phyloP scores from a whole-genome alignment of 2,888 invertebrate genomes.

The Cephus pygmeus region DNA sequence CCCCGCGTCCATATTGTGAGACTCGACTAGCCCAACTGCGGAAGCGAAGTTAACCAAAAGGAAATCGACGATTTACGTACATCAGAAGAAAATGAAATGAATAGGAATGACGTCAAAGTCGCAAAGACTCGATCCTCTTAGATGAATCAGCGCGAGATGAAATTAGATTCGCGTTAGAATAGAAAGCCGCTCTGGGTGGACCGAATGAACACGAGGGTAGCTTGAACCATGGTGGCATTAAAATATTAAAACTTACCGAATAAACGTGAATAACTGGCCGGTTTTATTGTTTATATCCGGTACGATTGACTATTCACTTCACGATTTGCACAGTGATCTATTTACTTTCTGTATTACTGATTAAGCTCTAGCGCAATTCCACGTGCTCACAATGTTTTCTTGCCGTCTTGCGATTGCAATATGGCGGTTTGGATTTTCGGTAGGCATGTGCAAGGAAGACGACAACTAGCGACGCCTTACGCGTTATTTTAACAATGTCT shows the following conservation, averaged over 20 bases:
- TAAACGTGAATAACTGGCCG: background rate
- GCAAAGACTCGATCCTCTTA: background rate
- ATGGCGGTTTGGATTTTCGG: background rate
- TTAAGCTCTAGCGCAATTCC: background rate
- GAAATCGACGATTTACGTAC: background rate
- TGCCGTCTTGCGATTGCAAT: background rate
- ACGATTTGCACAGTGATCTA: background rate
- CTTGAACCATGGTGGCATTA: background rate
- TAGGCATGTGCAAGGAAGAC: background rate
- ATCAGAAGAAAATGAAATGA: background rate
- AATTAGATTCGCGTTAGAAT: background rate
- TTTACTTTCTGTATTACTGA: background rate
- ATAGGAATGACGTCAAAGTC: background rate
- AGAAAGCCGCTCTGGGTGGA: slow-evolving; percentile 1
- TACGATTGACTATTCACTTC: background rate
- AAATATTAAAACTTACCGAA: background rate
- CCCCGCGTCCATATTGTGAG: slow-evolving; percentile 2
- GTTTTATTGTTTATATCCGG: slow-evolving; percentile 2
- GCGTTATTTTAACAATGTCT: background rate
- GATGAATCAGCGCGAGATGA: background rate
- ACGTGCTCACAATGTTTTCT: slow-evolving; percentile 4
- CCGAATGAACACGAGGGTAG: background rate
- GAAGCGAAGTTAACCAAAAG: background rate
- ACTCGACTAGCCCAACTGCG: background rate
- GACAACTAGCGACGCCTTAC: background rate